Conservation (phyloP, 2,797 vertebrate species). For the Coracias cyanogaster region DNA sequence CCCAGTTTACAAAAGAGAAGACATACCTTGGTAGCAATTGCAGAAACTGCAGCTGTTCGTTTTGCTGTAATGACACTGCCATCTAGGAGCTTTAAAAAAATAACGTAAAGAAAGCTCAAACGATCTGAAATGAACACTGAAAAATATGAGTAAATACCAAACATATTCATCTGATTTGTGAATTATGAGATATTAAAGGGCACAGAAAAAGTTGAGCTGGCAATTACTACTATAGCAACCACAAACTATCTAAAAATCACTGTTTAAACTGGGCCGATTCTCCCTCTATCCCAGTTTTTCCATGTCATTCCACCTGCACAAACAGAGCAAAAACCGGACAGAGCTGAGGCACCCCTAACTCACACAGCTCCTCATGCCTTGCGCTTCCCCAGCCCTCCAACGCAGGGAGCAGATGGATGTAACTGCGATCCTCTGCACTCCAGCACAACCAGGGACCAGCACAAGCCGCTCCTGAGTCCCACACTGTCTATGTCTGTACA, state of each 20-base stretch:
- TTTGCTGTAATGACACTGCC: slow-evolving; percentile 90
- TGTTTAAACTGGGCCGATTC: background rate
- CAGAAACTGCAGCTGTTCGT: slow-evolving; percentile 92
- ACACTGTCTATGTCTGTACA: background rate
- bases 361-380: background rate
- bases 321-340: background rate
- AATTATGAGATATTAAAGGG: background rate
- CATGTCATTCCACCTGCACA: background rate
- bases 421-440: background rate
- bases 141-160: background rate
- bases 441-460: background rate
- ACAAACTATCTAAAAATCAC: background rate
- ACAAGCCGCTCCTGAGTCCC: background rate
- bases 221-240: background rate
- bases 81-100: slow-evolving; percentile 86
- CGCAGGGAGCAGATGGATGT: accelerated
- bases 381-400: background rate
- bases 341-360: background rate
- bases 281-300: background rate
- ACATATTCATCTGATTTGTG: background rate
- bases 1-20: background rate
- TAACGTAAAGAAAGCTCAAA: background rate
- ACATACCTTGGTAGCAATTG: slow-evolving; percentile 92
- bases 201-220: background rate
- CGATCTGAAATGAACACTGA: background rate